Evolutionary conservation across 2,113 vertebrate species (phyloP), one percentile per base, ranked within the genome.

Genomic region (Hypanus sabinus): DNA sequence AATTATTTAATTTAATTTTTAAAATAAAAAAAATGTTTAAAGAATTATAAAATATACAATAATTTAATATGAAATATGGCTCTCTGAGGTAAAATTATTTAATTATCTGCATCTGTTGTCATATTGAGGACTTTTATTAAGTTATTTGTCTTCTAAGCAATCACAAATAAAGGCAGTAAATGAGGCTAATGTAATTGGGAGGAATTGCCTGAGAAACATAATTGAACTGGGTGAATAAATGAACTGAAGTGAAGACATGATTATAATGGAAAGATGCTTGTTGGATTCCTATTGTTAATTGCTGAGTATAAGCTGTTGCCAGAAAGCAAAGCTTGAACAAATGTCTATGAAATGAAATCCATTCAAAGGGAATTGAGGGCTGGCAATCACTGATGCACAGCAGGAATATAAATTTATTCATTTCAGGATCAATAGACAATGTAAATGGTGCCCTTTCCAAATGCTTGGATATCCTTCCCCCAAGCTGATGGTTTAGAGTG

Each of bases 171-270:
- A 90, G 85, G 85, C 60, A 65, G 60, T 90, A 65, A 90, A 90
- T 90, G 60, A 90, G 60, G n/a, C 60, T 68, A 65, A 90, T 65
- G 85, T 65, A 90, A 90, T 65, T 33, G 60, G 20, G n/a, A 83
- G 85, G 60, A 65, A 90, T 90, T 90, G 30, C 85, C 2, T 18
- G 14, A 65, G 85, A 65, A 90, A 65, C 30, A 20, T 85, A 57
- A 85, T 85, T 90, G 85, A 90, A 90, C 60, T 65, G 65, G 85
- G 30, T 65, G 85, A n/a, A 90, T 90, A 60, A 60, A 90, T 90
- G 30, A 33, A 16, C 85, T 90, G 85, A 90, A 90, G 60, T 90
- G 62, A 30, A 90, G 85, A 16, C 16, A 12, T 90, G 85, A 65
- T 65, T 90, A 65, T 60, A 62, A 33, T 68, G 60, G 62, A 65